Percentiles rank a stretch among this genome's conserved stretches.
These are phyloP conservation scores for Campopleginae sp. DNA, from an alignment of 2,888 invertebrate species.

Conservation along the genomic window DNA sequence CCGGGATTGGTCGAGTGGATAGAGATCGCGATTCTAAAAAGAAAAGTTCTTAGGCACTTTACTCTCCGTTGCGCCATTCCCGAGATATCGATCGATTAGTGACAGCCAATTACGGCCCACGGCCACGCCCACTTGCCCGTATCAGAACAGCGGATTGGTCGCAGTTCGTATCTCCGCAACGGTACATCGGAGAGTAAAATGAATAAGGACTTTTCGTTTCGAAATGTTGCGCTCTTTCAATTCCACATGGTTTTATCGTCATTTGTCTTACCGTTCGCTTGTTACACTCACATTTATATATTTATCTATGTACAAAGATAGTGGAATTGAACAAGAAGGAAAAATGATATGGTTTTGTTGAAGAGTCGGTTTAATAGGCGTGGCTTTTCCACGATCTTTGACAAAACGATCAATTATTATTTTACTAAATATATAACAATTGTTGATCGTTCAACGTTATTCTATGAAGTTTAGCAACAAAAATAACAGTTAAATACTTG, in stretches of 20 bases:
- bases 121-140: neutral
- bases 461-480: conserved; percentile 18
- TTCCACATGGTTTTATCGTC: neutral
- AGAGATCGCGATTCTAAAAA: neutral
- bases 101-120: neutral
- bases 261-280: neutral
- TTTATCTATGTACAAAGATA: neutral
- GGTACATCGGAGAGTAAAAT: neutral
- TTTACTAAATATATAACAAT: conserved; percentile 19
- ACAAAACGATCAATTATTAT: neutral
- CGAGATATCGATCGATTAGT: neutral
- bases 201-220: neutral
- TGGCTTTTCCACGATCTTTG: neutral
- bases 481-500: conserved; percentile 38
- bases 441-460: conserved; percentile 26
- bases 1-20: neutral
- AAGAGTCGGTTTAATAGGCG: neutral
- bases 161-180: neutral
- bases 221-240: neutral
- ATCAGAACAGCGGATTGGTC: neutral
- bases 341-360: conserved; percentile 2
- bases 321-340: neutral
- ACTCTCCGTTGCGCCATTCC: neutral
- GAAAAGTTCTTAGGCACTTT: neutral
- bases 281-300: neutral